Conservation (phyloP, 2,797 vertebrate species). For the Pampus argenteus region DNA sequence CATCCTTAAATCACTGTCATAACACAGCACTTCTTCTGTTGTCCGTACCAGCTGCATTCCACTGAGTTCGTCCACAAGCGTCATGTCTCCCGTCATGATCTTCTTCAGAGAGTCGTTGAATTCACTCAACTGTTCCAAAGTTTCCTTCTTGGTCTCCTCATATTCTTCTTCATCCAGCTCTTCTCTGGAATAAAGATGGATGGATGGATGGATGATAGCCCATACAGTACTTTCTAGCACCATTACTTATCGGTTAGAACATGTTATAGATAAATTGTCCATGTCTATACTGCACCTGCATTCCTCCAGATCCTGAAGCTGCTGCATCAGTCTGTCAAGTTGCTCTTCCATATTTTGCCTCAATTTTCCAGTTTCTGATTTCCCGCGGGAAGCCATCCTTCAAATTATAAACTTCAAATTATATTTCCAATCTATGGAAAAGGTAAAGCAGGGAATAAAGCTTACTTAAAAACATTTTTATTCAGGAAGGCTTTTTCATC, state of each 20-base stretch:
- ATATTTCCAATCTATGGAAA: background rate
- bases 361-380: conserved; percentile 94
- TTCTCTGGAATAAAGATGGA: conserved; percentile 84
- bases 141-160: conserved; percentile 97
- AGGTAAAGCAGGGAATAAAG: background rate
- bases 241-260: background rate
- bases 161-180: conserved; percentile 96
- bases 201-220: background rate
- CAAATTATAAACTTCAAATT: conserved; percentile 17
- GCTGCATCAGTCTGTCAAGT: conserved; percentile 96
- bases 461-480: too few species aligned
- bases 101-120: conserved; percentile 97
- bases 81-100: conserved; percentile 98
- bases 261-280: background rate
- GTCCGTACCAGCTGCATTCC: conserved; percentile 95
- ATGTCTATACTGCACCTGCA: conserved; percentile 89
- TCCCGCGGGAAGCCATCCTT: conserved; percentile 95
- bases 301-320: conserved; percentile 96
- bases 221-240: background rate
- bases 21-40: background rate
- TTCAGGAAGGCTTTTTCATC: too few species aligned
- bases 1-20: background rate
- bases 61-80: conserved; percentile 95
- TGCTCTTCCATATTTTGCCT: conserved; percentile 98
- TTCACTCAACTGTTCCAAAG: conserved; percentile 95